phyloP scores from a whole-genome alignment of 64 coral and sea anemone species.

The Montipora foliosa region DNA sequence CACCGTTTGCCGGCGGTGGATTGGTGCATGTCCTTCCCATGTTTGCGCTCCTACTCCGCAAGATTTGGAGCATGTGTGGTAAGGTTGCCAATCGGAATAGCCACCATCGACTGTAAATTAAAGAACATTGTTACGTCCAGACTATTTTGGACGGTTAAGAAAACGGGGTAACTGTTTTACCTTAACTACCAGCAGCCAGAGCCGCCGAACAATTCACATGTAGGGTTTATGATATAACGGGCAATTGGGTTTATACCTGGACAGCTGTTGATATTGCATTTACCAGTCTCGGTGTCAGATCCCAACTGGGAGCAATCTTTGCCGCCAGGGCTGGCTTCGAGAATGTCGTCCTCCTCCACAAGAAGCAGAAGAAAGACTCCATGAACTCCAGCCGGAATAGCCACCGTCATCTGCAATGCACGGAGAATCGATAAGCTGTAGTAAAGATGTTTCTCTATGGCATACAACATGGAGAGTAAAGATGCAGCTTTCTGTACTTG shows the following conservation, averaged over 20 bases:
- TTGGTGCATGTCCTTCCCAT: constrained; percentile 62
- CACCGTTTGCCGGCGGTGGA: constrained; percentile 46
- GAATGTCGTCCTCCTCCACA: constrained; percentile 31
- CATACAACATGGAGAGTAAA: too few species aligned
- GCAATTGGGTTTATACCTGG: not conserved
- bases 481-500: too few species aligned
- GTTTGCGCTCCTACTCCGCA: constrained; percentile 63
- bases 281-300: not conserved
- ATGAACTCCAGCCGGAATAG: constrained; percentile 20
- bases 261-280: not conserved
- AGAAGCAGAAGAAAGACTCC: constrained; percentile 20
- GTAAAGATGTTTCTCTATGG: too few species aligned
- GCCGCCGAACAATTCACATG: too few species aligned
- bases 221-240: too few species aligned
- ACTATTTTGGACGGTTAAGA: too few species aligned
- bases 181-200: too few species aligned
- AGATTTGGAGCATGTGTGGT: constrained; percentile 18
- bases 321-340: constrained; percentile 20
- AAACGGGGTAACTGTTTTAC: too few species aligned
- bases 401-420: constrained; percentile 20
- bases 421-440: not conserved
- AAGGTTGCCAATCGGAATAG: constrained; percentile 46
- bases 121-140: not conserved
- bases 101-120: constrained; percentile 44
- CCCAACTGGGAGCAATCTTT: constrained; percentile 30